Base-by-base conservation (phyloP, 2,113 vertebrate genomes). In the Pseudorasbora parva region DNA sequence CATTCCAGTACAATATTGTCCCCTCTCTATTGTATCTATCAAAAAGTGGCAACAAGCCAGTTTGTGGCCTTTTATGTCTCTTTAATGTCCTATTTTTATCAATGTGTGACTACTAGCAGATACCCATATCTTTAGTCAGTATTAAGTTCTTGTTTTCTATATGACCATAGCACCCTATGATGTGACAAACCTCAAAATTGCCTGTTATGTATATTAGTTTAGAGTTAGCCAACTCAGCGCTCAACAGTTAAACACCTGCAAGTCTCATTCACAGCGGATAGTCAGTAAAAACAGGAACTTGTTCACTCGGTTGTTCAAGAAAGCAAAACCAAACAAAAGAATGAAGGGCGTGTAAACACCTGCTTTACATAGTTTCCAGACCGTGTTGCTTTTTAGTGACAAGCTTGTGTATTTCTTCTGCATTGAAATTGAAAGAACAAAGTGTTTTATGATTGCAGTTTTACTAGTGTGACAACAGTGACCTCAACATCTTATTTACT, bases 211-310 rank as follows among this genome's bases (percentile, higher is more conserved):
- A 19, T 54, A 51, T 54, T 19, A 54, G 72, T 78, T 57, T 23
- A 62, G 15, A 27, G 25, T 14, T 11, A 71, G 15, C 47, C 19
- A 41, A 45, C 47, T 71, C 51, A 60, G 75, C 47, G 41, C 12
- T 12, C 14, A 82, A 37, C 81, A 10, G 51, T 86, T 69, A 59
- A 25, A 82, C 85, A 86, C 80, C 81, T 86, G 75, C 56, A 23
- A 45, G 77, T 37, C 71, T 76, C 43, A 47, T 3, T 81, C 2
- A 64, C 72, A 74, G 54, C 8, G 27, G 71, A 73, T 60, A 69
- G 47, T 80, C 66, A 73, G 75, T 83, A 79, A 81, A 85, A 73
- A 87, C 85, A 89, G 90, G 87, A 90, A 88, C 41, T 84, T 54
- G 37, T 57, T 82, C 66, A 66, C 19, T 74, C 45, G 68, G 75